A percentile compares a stretch with the other conserved stretches of the same genome.
phyloP scores from a whole-genome alignment of 1,140 invertebrate species.

The Semibalanus balanoides region DNA sequence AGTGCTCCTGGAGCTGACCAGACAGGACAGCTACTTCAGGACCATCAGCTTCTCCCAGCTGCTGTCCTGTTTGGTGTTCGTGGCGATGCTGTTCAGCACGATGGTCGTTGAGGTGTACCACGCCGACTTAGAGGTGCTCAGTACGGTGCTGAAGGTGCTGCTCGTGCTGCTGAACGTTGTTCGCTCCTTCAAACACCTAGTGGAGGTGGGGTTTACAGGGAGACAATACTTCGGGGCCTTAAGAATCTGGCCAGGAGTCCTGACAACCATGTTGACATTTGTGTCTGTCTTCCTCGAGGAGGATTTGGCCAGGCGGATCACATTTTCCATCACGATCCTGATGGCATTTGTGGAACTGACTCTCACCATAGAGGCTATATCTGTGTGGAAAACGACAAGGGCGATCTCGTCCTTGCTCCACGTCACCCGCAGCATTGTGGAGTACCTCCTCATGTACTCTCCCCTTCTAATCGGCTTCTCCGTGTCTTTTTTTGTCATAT shows the following conservation, averaged over 20 bases:
- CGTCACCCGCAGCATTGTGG: background rate
- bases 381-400: background rate
- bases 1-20: background rate
- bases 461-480: background rate
- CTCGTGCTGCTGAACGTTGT: background rate
- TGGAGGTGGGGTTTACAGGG: background rate
- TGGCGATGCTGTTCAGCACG: background rate
- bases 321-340: background rate
- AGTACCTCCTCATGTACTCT: background rate
- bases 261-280: background rate
- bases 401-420: background rate
- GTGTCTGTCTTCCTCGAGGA: background rate
- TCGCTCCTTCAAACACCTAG: background rate
- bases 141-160: background rate
- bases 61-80: background rate
- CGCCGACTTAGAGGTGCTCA: background rate
- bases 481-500: background rate
- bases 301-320: background rate
- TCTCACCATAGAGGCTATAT: background rate
- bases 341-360: background rate
- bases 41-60: background rate
- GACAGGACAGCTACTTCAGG: background rate
- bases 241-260: background rate
- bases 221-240: background rate
- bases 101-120: background rate